phyloP scores from a whole-genome alignment of 2,888 invertebrate species.

The Sisyra nigra region DNA sequence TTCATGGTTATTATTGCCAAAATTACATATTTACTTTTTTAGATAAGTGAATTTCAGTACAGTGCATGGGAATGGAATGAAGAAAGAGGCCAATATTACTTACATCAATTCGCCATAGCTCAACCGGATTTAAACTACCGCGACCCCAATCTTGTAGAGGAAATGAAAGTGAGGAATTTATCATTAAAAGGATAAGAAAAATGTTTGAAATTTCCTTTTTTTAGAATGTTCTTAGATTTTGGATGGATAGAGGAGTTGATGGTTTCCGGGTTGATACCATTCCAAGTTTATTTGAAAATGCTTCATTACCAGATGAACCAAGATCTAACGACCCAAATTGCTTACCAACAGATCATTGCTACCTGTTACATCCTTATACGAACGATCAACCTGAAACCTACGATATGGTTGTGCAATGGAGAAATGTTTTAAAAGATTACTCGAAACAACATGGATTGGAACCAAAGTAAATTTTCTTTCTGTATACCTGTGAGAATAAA shows the following conservation, averaged over 20 bases:
- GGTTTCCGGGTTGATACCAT: constrained; percentile 78
- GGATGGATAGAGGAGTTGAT: constrained; percentile 70
- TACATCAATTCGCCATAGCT: constrained; percentile 51
- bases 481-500: not conserved
- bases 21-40: no score
- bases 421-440: constrained; percentile 35
- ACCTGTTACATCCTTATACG: constrained; percentile 39
- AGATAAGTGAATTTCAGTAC: constrained; percentile 4
- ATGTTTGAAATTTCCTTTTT: constrained; percentile 6
- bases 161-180: constrained; percentile 33
- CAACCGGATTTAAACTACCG: constrained; percentile 67
- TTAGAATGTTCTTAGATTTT: constrained; percentile 52
- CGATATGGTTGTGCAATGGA: constrained; percentile 37
- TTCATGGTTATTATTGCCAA: not conserved
- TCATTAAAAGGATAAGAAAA: no score
- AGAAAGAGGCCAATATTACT: constrained; percentile 50
- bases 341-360: constrained; percentile 30
- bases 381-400: constrained; percentile 38
- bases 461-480: constrained; percentile 18
- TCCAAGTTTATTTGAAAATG: constrained; percentile 29
- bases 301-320: constrained; percentile 26
- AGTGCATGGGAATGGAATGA: constrained; percentile 35
- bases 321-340: constrained; percentile 15
- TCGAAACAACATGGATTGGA: constrained; percentile 22
- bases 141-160: constrained; percentile 47